These are phyloP conservation scores for Drosophila serrata DNA, from an alignment of 1,140 invertebrate genomes.

Conservation along the genomic window DNA sequence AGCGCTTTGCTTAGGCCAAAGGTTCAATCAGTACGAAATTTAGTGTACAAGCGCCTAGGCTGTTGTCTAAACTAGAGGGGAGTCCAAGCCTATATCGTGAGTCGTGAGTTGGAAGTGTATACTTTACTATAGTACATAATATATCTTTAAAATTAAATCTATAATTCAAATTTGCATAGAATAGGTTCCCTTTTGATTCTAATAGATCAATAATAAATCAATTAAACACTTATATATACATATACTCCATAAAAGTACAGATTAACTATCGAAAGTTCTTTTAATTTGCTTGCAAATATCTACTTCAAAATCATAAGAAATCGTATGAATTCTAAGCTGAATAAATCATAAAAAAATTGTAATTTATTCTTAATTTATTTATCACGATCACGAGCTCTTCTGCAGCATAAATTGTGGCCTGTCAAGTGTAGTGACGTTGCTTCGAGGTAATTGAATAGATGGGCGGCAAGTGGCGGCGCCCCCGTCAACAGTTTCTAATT, in stretches of 20 bases:
- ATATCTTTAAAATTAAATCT: too few relatives aligned
- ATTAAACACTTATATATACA: background rate
- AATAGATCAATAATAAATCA: background rate
- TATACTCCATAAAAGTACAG: background rate
- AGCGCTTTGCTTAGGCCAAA: conserved; percentile 34
- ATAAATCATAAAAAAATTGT: background rate
- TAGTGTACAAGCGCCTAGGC: conserved; percentile 19
- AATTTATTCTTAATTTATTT: background rate
- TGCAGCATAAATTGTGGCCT: conserved; percentile 4
- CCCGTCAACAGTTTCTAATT: conserved; percentile 61
- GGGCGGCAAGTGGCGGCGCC: conserved; percentile 31
- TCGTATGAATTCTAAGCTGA: too few relatives aligned
- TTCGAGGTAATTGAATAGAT: conserved; percentile 60
- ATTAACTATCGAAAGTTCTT: background rate
- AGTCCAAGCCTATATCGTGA: background rate
- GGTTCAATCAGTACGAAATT: conserved; percentile 38
- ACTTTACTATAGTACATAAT: too few relatives aligned
- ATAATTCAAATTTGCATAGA: too few relatives aligned
- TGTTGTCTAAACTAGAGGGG: conserved; percentile 13
- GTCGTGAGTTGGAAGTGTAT: background rate
- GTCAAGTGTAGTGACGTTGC: conserved; percentile 19
- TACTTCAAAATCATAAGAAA: background rate
- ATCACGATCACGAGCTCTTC: conserved; percentile 21
- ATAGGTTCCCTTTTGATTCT: too few relatives aligned
- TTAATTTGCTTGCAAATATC: rapidly evolving